A percentile compares a stretch with the other conserved stretches of the same genome.
Evolutionary conservation across 2,113 vertebrate species (phyloP).

Genomic region (Phylloscopus trochiloides): DNA sequence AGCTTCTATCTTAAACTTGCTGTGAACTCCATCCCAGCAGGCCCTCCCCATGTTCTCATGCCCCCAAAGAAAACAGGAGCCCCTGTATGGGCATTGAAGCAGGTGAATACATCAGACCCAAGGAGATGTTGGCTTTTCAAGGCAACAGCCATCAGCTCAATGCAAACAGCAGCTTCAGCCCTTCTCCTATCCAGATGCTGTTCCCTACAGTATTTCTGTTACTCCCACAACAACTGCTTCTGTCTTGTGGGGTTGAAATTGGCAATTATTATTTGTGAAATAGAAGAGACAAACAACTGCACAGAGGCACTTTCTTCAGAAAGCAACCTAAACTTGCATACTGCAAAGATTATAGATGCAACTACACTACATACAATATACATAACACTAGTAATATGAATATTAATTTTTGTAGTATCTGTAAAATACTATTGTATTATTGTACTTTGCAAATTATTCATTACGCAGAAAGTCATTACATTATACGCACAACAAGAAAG

Average conservation of each 20-base stretch:
- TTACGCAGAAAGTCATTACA: neutral
- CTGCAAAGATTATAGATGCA: neutral
- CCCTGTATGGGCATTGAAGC: rapidly evolving
- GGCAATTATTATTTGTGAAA: neutral
- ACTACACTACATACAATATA: neutral
- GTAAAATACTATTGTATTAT: neutral
- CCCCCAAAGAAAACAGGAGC: neutral
- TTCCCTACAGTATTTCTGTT: neutral
- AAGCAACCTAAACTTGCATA: neutral
- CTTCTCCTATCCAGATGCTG: neutral
- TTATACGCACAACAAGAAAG: neutral
- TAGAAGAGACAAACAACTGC: neutral
- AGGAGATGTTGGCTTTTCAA: neutral
- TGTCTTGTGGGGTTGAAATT: neutral
- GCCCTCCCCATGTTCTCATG: no score
- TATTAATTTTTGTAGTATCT: neutral
- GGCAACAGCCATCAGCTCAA: neutral
- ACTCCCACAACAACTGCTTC: neutral
- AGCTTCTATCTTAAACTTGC: neutral
- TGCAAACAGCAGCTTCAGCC: neutral
- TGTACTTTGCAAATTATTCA: neutral
- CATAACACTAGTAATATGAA: neutral
- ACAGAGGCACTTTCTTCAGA: neutral
- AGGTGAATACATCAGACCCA: neutral
- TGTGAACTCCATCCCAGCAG: neutral